Evolutionary conservation across 2,888 invertebrate species (phyloP).

Genomic region (Conops quadrifasciatus): DNA sequence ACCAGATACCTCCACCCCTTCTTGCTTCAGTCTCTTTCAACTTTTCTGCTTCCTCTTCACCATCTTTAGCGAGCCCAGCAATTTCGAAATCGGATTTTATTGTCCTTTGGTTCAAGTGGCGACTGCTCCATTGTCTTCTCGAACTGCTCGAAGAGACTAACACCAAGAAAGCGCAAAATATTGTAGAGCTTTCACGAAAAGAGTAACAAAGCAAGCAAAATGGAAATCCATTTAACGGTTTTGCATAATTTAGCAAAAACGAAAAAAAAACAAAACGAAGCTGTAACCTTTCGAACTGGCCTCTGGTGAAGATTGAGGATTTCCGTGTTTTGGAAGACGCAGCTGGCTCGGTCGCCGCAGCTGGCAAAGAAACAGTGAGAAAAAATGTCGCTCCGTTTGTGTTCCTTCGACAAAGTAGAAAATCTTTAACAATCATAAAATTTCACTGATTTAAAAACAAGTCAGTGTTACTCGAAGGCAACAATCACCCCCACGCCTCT

Average conservation of each 20-base stretch:
- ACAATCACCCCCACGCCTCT: background rate
- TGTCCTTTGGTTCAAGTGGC: slow-evolving; percentile 36
- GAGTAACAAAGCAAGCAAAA: slow-evolving; percentile 46
- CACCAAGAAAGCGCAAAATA: slow-evolving; percentile 16
- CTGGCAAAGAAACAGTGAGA: too few relatives aligned
- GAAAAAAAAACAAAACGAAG: background rate
- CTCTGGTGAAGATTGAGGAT: too few relatives aligned
- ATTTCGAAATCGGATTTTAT: slow-evolving; percentile 38
- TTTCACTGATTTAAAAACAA: slow-evolving; percentile 50
- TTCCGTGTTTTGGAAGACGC: too few relatives aligned
- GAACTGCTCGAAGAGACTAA: background rate
- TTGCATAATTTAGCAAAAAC: slow-evolving; percentile 47
- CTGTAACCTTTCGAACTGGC: too few relatives aligned
- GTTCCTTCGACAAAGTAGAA: slow-evolving; percentile 60
- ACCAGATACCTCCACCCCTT: background rate
- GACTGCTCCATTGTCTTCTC: slow-evolving; percentile 29
- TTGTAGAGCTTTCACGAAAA: slow-evolving; percentile 25
- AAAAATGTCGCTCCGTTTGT: slow-evolving; percentile 20
- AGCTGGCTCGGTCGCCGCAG: too few relatives aligned
- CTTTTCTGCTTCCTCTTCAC: background rate
- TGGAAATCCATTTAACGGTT: slow-evolving; percentile 62
- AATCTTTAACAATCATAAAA: slow-evolving; percentile 62
- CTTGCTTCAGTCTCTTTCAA: too few relatives aligned
- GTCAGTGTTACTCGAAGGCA: slow-evolving; percentile 27
- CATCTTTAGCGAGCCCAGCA: background rate